Percentiles rank a stretch among this genome's conserved stretches.
phyloP scores from a whole-genome alignment of 2,113 vertebrate species.

The Rhinolophus ferrumequinum region DNA sequence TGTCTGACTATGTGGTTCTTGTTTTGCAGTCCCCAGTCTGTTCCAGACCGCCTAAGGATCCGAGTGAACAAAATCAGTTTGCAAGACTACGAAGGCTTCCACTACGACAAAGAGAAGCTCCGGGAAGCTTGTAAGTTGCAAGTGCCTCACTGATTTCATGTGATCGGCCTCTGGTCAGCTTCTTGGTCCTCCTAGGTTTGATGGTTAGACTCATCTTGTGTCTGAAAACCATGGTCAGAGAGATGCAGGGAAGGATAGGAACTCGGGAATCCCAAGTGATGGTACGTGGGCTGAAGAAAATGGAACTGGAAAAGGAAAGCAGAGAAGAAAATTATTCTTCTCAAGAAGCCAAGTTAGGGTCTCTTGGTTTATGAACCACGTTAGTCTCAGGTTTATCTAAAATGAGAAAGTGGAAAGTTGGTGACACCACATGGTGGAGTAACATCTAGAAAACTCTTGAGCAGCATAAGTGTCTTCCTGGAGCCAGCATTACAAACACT shows the following conservation, averaged over 20 bases:
- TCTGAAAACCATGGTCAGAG: background rate
- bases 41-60: constrained; percentile 96
- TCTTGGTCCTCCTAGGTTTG: background rate
- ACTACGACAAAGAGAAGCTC: constrained; percentile 97
- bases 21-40: constrained; percentile 92
- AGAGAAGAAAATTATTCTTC: background rate
- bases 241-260: background rate
- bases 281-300: background rate
- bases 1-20: constrained; percentile 79
- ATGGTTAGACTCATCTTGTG: background rate
- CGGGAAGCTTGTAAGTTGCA: constrained; percentile 95
- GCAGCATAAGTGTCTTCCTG: background rate
- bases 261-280: background rate
- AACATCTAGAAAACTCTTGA: background rate
- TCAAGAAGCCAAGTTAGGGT: background rate
- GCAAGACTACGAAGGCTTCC: constrained; percentile 95
- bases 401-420: background rate
- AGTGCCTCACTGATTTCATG: background rate
- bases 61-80: constrained; percentile 96
- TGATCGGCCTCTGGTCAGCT: background rate
- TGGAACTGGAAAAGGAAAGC: background rate
- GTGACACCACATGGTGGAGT: background rate
- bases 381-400: background rate
- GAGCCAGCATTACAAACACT: background rate
- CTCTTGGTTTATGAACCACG: background rate